Percentiles rank a stretch among this genome's conserved stretches.
Conservation (phyloP, 2,113 vertebrate species). For the Cacatua alba region DNA sequence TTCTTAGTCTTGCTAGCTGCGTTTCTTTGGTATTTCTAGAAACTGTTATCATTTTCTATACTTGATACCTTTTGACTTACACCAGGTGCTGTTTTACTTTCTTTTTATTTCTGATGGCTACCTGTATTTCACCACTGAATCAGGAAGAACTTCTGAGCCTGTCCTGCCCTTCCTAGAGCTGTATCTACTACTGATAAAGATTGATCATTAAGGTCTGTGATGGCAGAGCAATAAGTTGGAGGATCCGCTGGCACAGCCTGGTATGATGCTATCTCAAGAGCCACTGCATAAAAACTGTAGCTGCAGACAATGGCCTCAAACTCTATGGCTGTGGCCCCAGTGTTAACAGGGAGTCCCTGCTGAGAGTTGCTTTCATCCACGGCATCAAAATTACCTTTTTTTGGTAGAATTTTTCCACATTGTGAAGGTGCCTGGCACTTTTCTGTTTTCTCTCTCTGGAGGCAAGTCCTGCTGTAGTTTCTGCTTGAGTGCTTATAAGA, state of each 20-base stretch:
- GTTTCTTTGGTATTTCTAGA: background rate
- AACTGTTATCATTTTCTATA: background rate
- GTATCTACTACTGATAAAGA: accelerated
- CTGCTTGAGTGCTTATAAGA: background rate
- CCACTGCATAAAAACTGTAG: background rate
- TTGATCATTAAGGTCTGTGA: accelerated
- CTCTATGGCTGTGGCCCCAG: background rate
- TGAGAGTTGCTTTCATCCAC: background rate
- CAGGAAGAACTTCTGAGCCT: background rate
- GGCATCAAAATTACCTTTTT: background rate
- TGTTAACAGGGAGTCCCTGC: background rate
- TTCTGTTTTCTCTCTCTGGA: background rate
- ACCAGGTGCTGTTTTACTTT: background rate
- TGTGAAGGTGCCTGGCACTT: background rate
- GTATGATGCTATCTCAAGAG: background rate
- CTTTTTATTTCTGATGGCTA: background rate
- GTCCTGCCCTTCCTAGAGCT: background rate
- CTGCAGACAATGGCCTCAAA: background rate
- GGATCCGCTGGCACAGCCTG: background rate
- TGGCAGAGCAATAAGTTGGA: background rate
- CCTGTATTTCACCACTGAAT: background rate
- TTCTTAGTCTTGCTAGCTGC: background rate
- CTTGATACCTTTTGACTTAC: background rate
- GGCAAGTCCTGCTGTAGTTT: background rate
- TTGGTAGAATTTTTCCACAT: background rate